These are phyloP conservation scores for Phengaris arion DNA, from an alignment of 2,888 invertebrate genomes.

Conservation along the genomic window DNA sequence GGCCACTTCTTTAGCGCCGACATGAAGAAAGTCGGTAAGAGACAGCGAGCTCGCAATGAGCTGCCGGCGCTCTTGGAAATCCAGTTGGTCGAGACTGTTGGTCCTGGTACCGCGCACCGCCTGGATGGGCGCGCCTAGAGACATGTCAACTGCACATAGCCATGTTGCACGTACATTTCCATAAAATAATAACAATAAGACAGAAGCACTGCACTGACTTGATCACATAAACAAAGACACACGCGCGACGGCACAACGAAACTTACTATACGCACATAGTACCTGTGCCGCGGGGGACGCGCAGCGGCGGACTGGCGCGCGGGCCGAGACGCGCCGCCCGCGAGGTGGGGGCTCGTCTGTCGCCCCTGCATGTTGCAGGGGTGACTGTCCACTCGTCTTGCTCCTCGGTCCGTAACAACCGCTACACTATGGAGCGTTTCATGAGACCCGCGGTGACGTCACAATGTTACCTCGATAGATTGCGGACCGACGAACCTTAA, in stretches of 20 bases:
- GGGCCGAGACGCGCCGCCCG: conserved; percentile 48
- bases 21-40: conserved; percentile 90
- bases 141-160: conserved; percentile 76
- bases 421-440: conserved; percentile 41
- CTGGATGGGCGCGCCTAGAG: conserved; percentile 75
- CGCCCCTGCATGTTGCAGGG: conserved; percentile 70
- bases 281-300: conserved; percentile 74
- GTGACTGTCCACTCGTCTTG: conserved; percentile 51
- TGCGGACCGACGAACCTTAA: conserved; percentile 23
- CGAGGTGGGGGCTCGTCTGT: conserved; percentile 66
- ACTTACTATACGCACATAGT: conserved; percentile 52
- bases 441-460: conserved; percentile 47
- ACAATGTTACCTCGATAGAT: conserved; percentile 46
- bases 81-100: conserved; percentile 92
- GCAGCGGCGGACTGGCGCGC: conserved; percentile 70
- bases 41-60: conserved; percentile 93
- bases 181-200: conserved; percentile 48
- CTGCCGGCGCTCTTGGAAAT: conserved; percentile 94
- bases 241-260: conserved; percentile 57
- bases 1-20: conserved; percentile 81
- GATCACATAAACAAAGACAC: conserved; percentile 65
- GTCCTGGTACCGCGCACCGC: conserved; percentile 82
- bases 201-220: conserved; percentile 52
- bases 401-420: conserved; percentile 50
- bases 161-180: conserved; percentile 65